phyloP scores from a whole-genome alignment of 1,140 invertebrate genomes.

The Oryctes rhinoceros region DNA sequence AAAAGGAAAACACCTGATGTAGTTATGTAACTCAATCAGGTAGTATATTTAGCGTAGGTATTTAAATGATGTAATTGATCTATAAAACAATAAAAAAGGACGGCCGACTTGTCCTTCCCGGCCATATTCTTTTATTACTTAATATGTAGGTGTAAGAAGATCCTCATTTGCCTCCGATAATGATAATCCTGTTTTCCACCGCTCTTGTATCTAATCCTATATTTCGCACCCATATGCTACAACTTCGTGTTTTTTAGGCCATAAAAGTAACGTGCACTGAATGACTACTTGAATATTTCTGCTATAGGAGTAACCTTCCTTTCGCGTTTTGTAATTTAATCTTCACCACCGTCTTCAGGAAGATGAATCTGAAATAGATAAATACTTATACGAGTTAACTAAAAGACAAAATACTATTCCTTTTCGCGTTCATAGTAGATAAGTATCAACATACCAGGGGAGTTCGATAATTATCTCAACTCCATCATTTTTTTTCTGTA shows the following conservation, averaged over 20 bases:
- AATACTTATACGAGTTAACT: too few relatives aligned
- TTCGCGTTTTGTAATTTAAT: too few relatives aligned
- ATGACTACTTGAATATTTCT: too few relatives aligned
- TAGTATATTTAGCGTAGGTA: slow-evolving; percentile 40
- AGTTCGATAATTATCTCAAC: too few relatives aligned
- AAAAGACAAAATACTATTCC: too few relatives aligned
- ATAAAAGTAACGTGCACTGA: not conserved
- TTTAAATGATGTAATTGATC: slow-evolving; percentile 41
- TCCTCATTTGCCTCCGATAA: slow-evolving; percentile 29
- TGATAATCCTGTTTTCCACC: slow-evolving; percentile 16
- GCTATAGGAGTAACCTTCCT: too few relatives aligned
- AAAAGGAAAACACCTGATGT: slow-evolving; percentile 34
- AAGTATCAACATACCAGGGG: too few relatives aligned
- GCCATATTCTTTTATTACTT: slow-evolving; percentile 36
- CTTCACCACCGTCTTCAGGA: too few relatives aligned
- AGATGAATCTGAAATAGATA: too few relatives aligned
- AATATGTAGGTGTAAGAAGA: slow-evolving; percentile 41
- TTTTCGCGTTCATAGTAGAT: too few relatives aligned
- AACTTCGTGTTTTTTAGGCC: slow-evolving; percentile 9
- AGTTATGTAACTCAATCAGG: slow-evolving; percentile 38
- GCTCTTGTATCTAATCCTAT: slow-evolving; percentile 2
- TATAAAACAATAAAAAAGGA: slow-evolving; percentile 39
- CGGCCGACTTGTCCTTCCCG: slow-evolving; percentile 31
- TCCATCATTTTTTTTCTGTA: too few relatives aligned
- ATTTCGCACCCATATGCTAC: slow-evolving; percentile 26